Base-by-base conservation (phyloP, 2,888 invertebrate genomes). In the Latrodectus elegans region DNA sequence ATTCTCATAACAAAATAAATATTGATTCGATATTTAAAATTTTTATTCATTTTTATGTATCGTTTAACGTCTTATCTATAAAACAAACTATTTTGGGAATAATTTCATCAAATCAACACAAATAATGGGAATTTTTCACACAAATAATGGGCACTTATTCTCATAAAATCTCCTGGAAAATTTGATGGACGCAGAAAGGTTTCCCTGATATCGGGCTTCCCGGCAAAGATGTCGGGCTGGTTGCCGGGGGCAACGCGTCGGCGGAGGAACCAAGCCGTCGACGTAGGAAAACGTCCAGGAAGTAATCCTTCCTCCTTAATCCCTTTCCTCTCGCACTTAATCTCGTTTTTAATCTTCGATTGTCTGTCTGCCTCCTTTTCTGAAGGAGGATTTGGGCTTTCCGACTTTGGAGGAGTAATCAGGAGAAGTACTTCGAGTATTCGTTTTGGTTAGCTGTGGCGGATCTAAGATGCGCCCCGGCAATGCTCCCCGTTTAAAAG, bases 321-420 rank as follows among this genome's bases (percentile, higher is more conserved):
- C 81, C 86, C 74, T 64, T 49, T 64, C 75, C 74, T 80, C 80
- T 81, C 86, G 26, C 71, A 52, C 55, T 71, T 86, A 86, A 86
- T 80, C 80, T 75, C 86, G 71, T 80, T 86, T 86, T 86, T 86
- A 86, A 86, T 86, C 86, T 86, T 67, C 85, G 74, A 79, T 79
- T 85, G 85, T 79, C 74, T 74, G 71, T 72, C 71, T 22, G n/a
- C 49, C 51, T n/a, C 74, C n/a, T 12, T 70, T 70, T 38, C 15
- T 10, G 70, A n/a, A 38, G n/a, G 12, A 38, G 38, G 38, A 64
- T 64, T 64, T 68, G 8, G 68, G 68, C 26, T 11, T 68, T 17
- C 68, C 22, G 17, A 26, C 26, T 22, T 17, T 17, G 77, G 51
- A 55, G 78, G 70, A 78, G 70, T 68, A 78, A 78, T 78, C 78